These are phyloP conservation scores for Hymenochirus boettgeri DNA, from an alignment of 2,113 vertebrate genomes.

Conservation along the genomic window DNA sequence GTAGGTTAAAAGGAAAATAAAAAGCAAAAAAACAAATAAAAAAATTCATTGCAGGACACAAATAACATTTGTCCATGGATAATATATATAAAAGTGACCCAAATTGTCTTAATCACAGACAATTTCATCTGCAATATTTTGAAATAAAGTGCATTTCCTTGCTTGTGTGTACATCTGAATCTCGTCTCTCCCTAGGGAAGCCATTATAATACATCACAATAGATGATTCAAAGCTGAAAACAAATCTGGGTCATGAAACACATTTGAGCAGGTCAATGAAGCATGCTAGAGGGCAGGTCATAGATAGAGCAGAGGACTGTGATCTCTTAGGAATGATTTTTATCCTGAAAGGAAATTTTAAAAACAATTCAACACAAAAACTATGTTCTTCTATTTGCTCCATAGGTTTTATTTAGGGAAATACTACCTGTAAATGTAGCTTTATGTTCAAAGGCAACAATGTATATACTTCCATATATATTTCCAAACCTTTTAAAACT, in stretches of 20 bases:
- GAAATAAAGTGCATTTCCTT: constrained; percentile 5
- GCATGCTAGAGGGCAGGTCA: constrained; percentile 27
- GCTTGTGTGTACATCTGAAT: constrained; percentile 9
- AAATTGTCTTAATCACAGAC: too few relatives aligned
- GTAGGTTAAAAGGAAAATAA: too few relatives aligned
- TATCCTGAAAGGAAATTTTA: constrained; percentile 17
- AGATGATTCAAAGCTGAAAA: constrained; percentile 32
- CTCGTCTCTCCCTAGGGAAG: constrained; percentile 20
- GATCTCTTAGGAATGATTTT: constrained; percentile 30
- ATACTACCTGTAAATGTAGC: too few relatives aligned
- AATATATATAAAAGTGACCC: too few relatives aligned
- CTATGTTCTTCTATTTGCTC: background rate
- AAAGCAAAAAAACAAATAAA: too few relatives aligned
- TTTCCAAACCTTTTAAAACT: too few relatives aligned
- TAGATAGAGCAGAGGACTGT: constrained; percentile 16
- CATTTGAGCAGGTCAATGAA: constrained; percentile 28
- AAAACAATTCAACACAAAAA: background rate
- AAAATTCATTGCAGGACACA: too few relatives aligned
- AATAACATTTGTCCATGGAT: too few relatives aligned
- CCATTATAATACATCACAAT: constrained; percentile 35
- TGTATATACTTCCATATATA: too few relatives aligned
- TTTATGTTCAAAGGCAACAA: too few relatives aligned
- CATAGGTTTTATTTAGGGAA: background rate
- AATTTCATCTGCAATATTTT: background rate
- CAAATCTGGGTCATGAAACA: constrained; percentile 36